Conservation (phyloP, 2,113 vertebrate genomes). For the Nipponia nippon region DNA sequence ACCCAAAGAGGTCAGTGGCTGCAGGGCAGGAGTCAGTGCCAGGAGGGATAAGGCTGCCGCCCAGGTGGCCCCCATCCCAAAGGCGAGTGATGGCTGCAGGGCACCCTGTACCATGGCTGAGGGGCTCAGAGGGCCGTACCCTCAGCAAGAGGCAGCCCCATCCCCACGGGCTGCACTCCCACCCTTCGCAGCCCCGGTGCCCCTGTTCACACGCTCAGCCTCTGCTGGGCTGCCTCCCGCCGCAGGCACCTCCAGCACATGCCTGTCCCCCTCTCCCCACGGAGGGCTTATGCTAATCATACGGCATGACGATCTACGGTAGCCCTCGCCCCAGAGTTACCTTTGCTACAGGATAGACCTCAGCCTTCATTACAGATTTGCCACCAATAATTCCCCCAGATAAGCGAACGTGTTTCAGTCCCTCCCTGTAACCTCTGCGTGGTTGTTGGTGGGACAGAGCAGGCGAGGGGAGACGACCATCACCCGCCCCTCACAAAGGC, state of each 20-base stretch:
- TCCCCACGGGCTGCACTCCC: background rate
- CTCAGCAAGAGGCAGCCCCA: background rate
- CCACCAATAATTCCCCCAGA: background rate
- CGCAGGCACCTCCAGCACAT: rapidly evolving
- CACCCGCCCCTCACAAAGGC: background rate
- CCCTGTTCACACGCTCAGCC: background rate
- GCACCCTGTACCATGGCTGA: rapidly evolving
- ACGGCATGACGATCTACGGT: background rate
- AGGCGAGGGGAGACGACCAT: background rate
- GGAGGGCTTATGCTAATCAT: background rate
- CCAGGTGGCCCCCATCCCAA: background rate
- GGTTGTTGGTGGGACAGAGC: background rate
- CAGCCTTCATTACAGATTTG: background rate
- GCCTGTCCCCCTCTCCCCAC: too few relatives aligned
- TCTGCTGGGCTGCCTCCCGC: background rate
- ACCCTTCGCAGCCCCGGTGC: background rate
- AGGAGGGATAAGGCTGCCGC: background rate
- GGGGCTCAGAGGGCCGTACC: background rate
- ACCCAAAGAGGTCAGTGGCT: conserved; percentile 87
- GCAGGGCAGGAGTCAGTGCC: rapidly evolving
- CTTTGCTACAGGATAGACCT: background rate
- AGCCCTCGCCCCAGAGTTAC: background rate
- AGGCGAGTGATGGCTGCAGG: background rate
- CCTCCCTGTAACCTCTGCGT: rapidly evolving
- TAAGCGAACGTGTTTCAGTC: background rate